Evolutionary conservation across 2,888 invertebrate genomes (phyloP).

Genomic region (Xestobium rufovillosum): DNA sequence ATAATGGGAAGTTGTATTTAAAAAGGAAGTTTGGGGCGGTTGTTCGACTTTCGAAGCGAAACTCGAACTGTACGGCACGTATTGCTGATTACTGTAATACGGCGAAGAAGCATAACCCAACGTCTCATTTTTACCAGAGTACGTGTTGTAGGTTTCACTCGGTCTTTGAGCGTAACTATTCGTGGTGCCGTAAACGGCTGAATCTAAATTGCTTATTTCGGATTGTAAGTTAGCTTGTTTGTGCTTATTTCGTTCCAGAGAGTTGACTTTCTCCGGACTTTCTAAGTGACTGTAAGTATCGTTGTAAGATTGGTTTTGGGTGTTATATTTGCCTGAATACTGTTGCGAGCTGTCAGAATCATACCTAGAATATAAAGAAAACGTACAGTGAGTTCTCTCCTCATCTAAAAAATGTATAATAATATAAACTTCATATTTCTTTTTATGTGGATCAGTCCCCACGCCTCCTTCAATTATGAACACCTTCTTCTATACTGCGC

Average conservation of each 20-base stretch:
- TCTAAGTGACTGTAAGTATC: conserved; percentile 39
- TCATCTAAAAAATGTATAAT: too few relatives aligned
- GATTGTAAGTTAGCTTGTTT: conserved; percentile 27
- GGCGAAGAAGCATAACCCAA: background rate
- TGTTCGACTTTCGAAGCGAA: background rate
- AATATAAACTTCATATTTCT: too few relatives aligned
- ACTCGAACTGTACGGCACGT: background rate
- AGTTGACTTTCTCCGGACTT: conserved; percentile 42
- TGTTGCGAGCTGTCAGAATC: conserved; percentile 17
- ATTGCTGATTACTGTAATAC: background rate
- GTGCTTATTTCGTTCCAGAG: conserved; percentile 37
- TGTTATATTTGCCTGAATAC: conserved; percentile 18
- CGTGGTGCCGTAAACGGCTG: conserved; percentile 34
- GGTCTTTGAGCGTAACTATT: conserved; percentile 34
- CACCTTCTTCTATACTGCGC: too few relatives aligned
- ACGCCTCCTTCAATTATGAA: too few relatives aligned
- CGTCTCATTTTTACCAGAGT: background rate
- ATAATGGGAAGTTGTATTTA: conserved; percentile 13
- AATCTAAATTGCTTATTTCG: conserved; percentile 36
- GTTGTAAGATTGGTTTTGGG: conserved; percentile 29
- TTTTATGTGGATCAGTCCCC: too few relatives aligned
- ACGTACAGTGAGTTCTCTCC: too few relatives aligned
- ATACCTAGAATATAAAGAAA: conserved; percentile 7
- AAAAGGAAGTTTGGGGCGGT: background rate
- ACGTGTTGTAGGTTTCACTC: conserved; percentile 11